phyloP scores from a whole-genome alignment of 1,140 invertebrate species.

The Ditylenchus dipsaci region DNA sequence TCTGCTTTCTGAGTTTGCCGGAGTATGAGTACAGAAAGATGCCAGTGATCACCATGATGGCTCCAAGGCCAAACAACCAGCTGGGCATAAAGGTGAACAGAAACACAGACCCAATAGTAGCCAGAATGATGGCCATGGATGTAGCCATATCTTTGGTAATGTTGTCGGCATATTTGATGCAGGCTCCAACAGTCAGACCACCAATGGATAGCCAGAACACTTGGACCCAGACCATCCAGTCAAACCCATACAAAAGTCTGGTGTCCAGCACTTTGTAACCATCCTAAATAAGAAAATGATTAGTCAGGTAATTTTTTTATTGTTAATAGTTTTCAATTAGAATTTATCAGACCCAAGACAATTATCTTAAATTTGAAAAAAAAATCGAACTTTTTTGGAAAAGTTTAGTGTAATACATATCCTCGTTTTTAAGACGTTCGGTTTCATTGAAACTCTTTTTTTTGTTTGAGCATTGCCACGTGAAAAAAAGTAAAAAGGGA shows the following conservation, averaged over 20 bases:
- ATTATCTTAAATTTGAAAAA: too few relatives aligned
- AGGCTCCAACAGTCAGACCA: conserved; percentile 62
- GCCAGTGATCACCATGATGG: conserved; percentile 56
- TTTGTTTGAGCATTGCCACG: too few relatives aligned
- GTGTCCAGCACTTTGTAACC: conserved; percentile 53
- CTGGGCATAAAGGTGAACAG: conserved; percentile 61
- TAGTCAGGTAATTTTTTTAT: too few relatives aligned
- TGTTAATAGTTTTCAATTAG: too few relatives aligned
- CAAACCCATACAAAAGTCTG: conserved; percentile 63
- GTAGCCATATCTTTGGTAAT: conserved; percentile 61
- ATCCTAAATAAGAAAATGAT: conserved; percentile 51
- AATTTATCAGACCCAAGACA: too few relatives aligned
- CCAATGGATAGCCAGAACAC: conserved; percentile 59
- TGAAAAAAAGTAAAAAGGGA: too few relatives aligned
- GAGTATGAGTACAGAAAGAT: neutral
- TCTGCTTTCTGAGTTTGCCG: neutral
- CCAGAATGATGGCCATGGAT: conserved; percentile 60
- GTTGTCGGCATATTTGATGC: conserved; percentile 65
- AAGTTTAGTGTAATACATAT: too few relatives aligned
- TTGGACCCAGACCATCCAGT: conserved; percentile 60
- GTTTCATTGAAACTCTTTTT: too few relatives aligned
- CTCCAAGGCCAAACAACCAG: conserved; percentile 59
- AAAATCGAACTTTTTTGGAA: too few relatives aligned
- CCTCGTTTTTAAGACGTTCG: too few relatives aligned
- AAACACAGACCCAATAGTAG: conserved; percentile 61